These are phyloP conservation scores for Alaudala cheleensis DNA, from an alignment of 2,113 vertebrate genomes.

Conservation along the genomic window DNA sequence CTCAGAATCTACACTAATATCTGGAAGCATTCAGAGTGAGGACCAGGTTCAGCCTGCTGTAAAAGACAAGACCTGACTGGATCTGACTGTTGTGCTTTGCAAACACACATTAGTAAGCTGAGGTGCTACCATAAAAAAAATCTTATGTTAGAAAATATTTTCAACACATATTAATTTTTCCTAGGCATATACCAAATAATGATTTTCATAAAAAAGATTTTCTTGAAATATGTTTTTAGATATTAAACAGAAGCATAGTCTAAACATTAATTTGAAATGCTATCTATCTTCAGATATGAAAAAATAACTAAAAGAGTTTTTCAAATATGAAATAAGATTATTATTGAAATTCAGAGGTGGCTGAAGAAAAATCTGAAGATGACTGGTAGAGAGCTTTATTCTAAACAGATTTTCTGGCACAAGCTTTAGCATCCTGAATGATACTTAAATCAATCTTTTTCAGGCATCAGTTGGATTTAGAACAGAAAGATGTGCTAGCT, in stretches of 20 bases:
- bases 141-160: background rate
- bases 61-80: background rate
- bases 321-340: background rate
- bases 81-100: background rate
- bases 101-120: background rate
- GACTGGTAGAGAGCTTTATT: background rate
- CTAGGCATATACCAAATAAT: background rate
- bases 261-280: background rate
- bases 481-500: background rate
- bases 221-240: background rate
- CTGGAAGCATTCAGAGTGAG: background rate
- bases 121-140: accelerated
- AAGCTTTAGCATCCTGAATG: background rate
- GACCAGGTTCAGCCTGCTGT: background rate
- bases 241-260: background rate
- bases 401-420: background rate
- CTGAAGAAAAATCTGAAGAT: background rate
- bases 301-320: background rate
- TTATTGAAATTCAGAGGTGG: background rate
- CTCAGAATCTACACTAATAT: background rate
- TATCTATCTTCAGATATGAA: background rate
- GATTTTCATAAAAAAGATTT: background rate
- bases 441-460: background rate
- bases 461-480: background rate
- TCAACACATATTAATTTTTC: background rate